phyloP scores from a whole-genome alignment of 1,140 invertebrate species.

The Macrobrachium rosenbergii region DNA sequence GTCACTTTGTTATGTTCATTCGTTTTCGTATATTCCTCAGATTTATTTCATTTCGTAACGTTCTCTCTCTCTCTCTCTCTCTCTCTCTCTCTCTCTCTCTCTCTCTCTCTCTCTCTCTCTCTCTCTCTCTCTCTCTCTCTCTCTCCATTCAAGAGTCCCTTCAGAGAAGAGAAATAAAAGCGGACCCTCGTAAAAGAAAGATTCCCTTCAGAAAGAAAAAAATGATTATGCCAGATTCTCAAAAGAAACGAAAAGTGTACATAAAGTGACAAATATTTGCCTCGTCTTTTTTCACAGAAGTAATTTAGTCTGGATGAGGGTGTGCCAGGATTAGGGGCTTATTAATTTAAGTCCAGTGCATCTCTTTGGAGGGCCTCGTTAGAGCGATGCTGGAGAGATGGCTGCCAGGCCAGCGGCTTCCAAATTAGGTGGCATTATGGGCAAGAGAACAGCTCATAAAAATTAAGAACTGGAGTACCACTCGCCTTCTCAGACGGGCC shows the following conservation, averaged over 20 bases:
- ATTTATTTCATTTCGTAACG: too few species aligned
- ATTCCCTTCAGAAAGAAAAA: constrained; percentile 4
- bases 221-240: not conserved
- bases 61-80: too few species aligned
- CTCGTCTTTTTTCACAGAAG: constrained; percentile 55
- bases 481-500: not conserved
- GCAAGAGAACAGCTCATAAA: not conserved
- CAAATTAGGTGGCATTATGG: constrained; percentile 49
- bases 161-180: too few species aligned
- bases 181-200: too few species aligned
- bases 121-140: too few species aligned
- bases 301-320: constrained; percentile 54
- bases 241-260: constrained; percentile 7
- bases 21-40: too few species aligned
- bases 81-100: too few species aligned
- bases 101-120: too few species aligned
- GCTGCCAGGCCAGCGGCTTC: not conserved
- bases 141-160: too few species aligned
- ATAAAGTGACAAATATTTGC: constrained; percentile 55
- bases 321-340: constrained; percentile 24
- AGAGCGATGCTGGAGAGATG: constrained; percentile 9
- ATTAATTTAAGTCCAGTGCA: constrained; percentile 36
- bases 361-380: constrained; percentile 18
- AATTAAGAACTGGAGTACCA: not conserved
- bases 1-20: too few species aligned